Evolutionary conservation across 2,113 vertebrate species (phyloP).

Genomic region (Centropus unirufus): DNA sequence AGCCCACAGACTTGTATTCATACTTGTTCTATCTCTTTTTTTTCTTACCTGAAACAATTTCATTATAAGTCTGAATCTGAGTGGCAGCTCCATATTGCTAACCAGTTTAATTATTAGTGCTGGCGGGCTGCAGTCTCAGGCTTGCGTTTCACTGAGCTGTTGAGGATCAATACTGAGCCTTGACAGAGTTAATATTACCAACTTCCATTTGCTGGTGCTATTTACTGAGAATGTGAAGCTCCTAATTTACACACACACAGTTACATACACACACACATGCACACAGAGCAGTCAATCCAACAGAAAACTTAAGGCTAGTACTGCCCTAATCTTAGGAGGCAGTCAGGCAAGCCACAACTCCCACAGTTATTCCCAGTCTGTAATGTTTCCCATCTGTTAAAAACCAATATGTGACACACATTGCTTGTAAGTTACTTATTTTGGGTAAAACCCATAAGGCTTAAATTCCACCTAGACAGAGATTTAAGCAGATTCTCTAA

Average conservation of each 20-base stretch:
- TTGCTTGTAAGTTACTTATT: constrained; percentile 31
- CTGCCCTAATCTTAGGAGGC: constrained; percentile 51
- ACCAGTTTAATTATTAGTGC: constrained; percentile 69
- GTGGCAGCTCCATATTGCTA: constrained; percentile 70
- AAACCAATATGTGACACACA: constrained; percentile 24
- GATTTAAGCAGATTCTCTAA: constrained; percentile 20
- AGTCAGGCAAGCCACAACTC: constrained; percentile 31
- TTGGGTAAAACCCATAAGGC: constrained; percentile 23
- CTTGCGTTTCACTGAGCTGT: constrained; percentile 47
- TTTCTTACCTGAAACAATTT: constrained; percentile 10
- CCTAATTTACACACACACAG: constrained; percentile 45
- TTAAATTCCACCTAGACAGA: background rate
- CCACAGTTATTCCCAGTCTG: constrained; percentile 38
- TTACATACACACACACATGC: background rate
- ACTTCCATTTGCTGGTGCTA: constrained; percentile 64
- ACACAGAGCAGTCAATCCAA: constrained; percentile 34
- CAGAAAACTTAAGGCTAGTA: constrained; percentile 33
- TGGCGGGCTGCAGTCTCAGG: constrained; percentile 33
- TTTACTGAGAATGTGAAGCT: constrained; percentile 60
- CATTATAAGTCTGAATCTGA: constrained; percentile 46
- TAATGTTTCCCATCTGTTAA: constrained; percentile 53
- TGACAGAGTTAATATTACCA: constrained; percentile 71
- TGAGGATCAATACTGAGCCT: constrained; percentile 64
- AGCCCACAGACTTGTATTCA: background rate
- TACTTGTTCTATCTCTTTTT: background rate